Conservation (phyloP, 2,113 vertebrate genomes). For the Osmerus eperlanus region DNA sequence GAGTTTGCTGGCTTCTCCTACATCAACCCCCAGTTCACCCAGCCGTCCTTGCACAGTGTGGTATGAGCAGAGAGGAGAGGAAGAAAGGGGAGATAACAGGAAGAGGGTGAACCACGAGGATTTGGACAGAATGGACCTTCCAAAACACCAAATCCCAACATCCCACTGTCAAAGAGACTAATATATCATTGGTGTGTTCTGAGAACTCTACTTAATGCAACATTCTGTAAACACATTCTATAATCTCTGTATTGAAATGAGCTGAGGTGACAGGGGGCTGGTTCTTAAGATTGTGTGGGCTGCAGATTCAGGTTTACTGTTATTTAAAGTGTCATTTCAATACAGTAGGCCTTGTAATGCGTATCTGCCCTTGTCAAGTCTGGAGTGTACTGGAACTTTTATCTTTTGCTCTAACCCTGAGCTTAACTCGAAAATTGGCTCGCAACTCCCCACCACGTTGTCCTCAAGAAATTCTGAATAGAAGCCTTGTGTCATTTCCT, state of each 20-base stretch:
- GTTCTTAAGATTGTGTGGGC: not conserved
- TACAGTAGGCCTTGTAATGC: no score
- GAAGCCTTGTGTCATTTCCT: conserved; percentile 32
- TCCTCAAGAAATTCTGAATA: conserved; percentile 5
- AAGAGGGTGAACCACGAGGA: not conserved
- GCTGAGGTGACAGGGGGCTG: conserved; percentile 18
- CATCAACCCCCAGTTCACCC: conserved; percentile 89
- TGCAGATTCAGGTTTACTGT: conserved; percentile 1
- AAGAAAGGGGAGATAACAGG: not conserved
- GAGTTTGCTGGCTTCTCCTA: conserved; percentile 98
- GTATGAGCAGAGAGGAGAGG: conserved; percentile 73
- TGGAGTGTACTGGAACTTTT: no score
- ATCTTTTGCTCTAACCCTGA: not conserved
- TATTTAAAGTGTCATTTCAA: no score
- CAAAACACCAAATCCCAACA: conserved; percentile 13
- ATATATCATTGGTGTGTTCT: not conserved
- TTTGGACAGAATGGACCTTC: conserved; percentile 37
- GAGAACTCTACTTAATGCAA: conserved; percentile 21
- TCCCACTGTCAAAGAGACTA: conserved; percentile 33
- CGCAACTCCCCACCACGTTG: not conserved
- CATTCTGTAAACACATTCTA: conserved; percentile 35
- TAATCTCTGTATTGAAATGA: conserved; percentile 20
- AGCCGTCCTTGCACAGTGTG: conserved; percentile 80
- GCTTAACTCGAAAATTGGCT: not conserved
- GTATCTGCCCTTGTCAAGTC: no score